phyloP scores from a whole-genome alignment of 2,888 invertebrate genomes.

The Lissocephala sabroskyi region DNA sequence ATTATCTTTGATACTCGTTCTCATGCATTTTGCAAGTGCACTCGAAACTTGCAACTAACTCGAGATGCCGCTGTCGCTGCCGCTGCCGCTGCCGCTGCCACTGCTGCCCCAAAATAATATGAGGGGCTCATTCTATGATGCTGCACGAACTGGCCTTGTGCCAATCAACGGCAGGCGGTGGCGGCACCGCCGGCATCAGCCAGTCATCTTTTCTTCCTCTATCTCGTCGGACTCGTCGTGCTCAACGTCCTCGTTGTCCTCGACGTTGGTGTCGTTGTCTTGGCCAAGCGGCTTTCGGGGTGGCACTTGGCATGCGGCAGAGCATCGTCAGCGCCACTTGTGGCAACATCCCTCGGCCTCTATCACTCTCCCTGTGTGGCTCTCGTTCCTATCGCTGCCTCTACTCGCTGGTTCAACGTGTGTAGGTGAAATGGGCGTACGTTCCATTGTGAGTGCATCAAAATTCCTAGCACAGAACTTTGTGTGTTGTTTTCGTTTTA shows the following conservation, averaged over 20 bases:
- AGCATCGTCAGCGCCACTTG: conserved; percentile 45
- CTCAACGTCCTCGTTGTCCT: background rate
- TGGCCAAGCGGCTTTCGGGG: no score
- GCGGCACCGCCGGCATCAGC: background rate
- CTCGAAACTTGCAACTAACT: conserved; percentile 10
- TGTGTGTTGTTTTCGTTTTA: no score
- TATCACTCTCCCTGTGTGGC: background rate
- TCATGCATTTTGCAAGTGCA: conserved; percentile 1
- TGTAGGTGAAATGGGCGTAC: background rate
- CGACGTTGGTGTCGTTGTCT: background rate
- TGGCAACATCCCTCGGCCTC: conserved; percentile 31
- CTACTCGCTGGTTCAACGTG: no score
- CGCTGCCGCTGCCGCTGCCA: no score
- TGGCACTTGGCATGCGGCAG: conserved; percentile 25
- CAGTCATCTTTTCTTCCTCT: no score
- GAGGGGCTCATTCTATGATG: no score
- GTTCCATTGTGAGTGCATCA: conserved; percentile 48
- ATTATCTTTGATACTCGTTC: conserved; percentile 39
- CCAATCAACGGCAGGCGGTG: conserved; percentile 46
- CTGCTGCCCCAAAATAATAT: no score
- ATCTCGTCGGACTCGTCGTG: background rate
- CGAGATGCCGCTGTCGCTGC: conserved; percentile 12
- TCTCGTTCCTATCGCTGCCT: no score
- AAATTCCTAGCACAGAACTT: conserved; percentile 43
- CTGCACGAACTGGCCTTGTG: conserved; percentile 64